Percentiles rank a stretch among this genome's conserved stretches.
Evolutionary conservation across 2,888 invertebrate species (phyloP).

Genomic region (Trissolcus japonicus): DNA sequence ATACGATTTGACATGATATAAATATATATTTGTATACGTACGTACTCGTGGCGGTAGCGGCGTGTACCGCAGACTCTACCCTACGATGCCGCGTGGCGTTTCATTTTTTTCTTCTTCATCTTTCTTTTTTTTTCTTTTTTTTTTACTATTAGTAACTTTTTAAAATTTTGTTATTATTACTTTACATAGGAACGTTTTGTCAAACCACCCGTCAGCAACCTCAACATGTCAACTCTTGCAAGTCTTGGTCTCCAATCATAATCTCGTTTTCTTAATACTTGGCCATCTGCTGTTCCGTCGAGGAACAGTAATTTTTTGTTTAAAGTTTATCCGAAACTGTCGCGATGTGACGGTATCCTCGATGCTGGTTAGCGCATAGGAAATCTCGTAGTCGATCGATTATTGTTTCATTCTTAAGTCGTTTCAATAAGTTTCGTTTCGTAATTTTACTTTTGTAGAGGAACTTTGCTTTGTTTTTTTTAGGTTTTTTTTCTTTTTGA

Average conservation of each 20-base stretch:
- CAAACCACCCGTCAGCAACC: constrained; percentile 65
- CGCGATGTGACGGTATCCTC: constrained; percentile 23
- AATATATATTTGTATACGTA: constrained; percentile 69
- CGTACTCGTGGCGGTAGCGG: constrained; percentile 68
- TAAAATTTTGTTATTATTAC: constrained; percentile 69
- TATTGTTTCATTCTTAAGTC: constrained; percentile 17
- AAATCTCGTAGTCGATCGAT: constrained; percentile 18
- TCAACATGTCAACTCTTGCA: constrained; percentile 57
- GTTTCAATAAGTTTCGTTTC: constrained; percentile 32
- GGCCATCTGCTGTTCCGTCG: constrained; percentile 12
- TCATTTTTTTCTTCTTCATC: constrained; percentile 62
- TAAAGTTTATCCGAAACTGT: constrained; percentile 19
- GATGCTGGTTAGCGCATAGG: constrained; percentile 25
- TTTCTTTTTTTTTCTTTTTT: constrained; percentile 44
- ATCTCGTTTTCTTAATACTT: constrained; percentile 10
- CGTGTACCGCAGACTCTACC: constrained; percentile 61
- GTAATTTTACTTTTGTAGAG: constrained; percentile 58
- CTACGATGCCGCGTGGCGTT: constrained; percentile 64
- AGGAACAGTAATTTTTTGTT: constrained; percentile 30
- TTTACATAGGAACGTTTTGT: constrained; percentile 75
- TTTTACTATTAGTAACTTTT: constrained; percentile 52
- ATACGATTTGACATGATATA: constrained; percentile 61
- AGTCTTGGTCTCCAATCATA: constrained; percentile 30
- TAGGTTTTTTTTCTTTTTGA: constrained; percentile 35
- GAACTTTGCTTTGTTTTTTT: constrained; percentile 58